Evolutionary conservation across 23 tunicate species (phyloP).

Genomic region (Styela clava): DNA sequence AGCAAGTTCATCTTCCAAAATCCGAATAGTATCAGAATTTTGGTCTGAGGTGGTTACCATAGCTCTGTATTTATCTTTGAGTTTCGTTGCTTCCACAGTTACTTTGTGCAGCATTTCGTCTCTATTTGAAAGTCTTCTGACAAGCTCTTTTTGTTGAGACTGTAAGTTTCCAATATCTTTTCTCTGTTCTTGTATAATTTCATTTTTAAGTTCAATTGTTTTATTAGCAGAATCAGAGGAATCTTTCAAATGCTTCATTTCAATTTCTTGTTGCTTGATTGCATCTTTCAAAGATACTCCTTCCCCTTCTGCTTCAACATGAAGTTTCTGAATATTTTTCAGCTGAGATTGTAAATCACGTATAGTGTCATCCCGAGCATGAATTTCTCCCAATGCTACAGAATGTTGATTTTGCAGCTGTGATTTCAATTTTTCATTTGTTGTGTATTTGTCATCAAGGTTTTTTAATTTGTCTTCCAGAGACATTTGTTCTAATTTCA

Average conservation of each 20-base stretch:
- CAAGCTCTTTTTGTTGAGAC: conserved; percentile 70
- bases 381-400: conserved; percentile 66
- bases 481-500: conserved; percentile 52
- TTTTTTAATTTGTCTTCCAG: conserved; percentile 52
- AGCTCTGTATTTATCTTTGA: conserved; percentile 78
- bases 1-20: conserved; percentile 87
- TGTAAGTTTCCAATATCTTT: conserved; percentile 43
- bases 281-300: conserved; percentile 29
- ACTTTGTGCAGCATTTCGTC: conserved; percentile 96
- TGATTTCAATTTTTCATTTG: conserved; percentile 41
- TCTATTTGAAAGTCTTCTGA: conserved; percentile 59
- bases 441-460: conserved; percentile 48
- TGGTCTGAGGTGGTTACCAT: conserved; percentile 58
- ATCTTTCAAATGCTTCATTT: conserved; percentile 13
- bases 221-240: conserved; percentile 1
- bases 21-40: conserved; percentile 64
- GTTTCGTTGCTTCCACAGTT: conserved; percentile 86
- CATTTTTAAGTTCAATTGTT: conserved; percentile 21
- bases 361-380: conserved; percentile 45
- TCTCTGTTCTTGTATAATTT: conserved; percentile 20
- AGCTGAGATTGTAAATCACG: conserved; percentile 43
- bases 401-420: conserved; percentile 71
- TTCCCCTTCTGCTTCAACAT: conserved; percentile 50
- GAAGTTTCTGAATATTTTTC: conserved; percentile 43
- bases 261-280: not conserved